Conservation (phyloP, 53 echinoderm and acorn worm genomes). For the Stichopus horrens region DNA sequence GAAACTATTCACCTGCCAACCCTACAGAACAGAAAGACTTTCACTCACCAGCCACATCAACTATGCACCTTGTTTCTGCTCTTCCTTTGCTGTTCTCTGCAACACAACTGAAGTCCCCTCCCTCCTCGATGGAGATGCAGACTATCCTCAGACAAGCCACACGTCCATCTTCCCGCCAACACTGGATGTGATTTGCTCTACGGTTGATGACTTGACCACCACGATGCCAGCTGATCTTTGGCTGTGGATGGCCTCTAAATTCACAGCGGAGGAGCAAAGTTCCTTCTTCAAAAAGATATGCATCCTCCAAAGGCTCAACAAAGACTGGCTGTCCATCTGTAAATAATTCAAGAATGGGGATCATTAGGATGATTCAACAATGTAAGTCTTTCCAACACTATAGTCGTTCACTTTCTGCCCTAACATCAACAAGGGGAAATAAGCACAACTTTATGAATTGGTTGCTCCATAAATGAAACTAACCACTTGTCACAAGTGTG, state of each 20-base stretch:
- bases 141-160: conserved; percentile 41
- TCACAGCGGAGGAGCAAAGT: conserved; percentile 63
- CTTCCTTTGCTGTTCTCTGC: conserved; percentile 44
- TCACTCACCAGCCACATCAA: conserved; percentile 36
- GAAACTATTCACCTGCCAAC: not conserved
- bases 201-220: conserved; percentile 57
- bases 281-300: conserved; percentile 57
- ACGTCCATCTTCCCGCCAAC: conserved; percentile 46
- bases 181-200: conserved; percentile 48
- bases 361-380: too few species aligned
- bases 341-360: not conserved
- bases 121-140: conserved; percentile 43
- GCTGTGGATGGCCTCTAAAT: conserved; percentile 59
- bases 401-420: too few species aligned
- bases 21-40: not conserved
- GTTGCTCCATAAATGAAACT: too few species aligned
- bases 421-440: too few species aligned
- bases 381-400: too few species aligned
- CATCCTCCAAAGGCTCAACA: conserved; percentile 50
- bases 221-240: conserved; percentile 58
- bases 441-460: too few species aligned
- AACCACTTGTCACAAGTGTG: too few species aligned
- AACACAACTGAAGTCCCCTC: conserved; percentile 41
- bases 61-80: conserved; percentile 36
- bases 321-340: conserved; percentile 55